Evolutionary conservation across 2,797 vertebrate species (phyloP), one percentile per base, ranked within the genome.

Genomic region (Argentina silus): DNA sequence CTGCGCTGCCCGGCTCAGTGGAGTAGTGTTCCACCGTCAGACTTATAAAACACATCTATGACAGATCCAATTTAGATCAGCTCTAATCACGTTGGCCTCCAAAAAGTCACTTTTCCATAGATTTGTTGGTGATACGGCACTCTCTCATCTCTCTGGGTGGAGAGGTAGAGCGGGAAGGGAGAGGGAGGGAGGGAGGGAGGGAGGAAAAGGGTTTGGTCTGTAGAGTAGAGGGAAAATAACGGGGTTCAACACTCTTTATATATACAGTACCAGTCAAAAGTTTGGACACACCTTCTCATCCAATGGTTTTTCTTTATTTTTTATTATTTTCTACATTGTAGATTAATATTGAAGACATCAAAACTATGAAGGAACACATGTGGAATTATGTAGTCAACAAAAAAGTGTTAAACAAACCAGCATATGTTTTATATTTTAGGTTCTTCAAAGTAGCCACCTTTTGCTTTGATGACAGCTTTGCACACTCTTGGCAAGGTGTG

Each of bases 51-150:
- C 51, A 71, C 80, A 72, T 70, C 36, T 59, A 67, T 11, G 43
- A 44, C 73, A 66, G 69, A 80, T 82, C 76, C 72, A 56, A 75
- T 77, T 78, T 74, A 50, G 65, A 75, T 74, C 21, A 0, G 11
- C 44, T 67, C 11, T 62, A 51, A 77, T 79, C 19, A 0, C 7
- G 47, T 68, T 68, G 67, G 60, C 19, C 27, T 64, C 55, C 27
- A 71, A 72, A 75, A 69, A 48, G 51, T 47, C 27, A 75, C 44
- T 73, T 78, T 77, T 75, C 19, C 14, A 56, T 12, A 61, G 6
- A 78, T 73, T 50, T 76, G 21, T 47, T 71, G 47, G 43, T 60
- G 68, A 66, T 43, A 57, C 51, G 23, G n/a, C 12, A 11, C 0
- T 10, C 56, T 61, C 21, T 43, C 53, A 9, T 23, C 50, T 53